phyloP scores from a whole-genome alignment of 2,888 invertebrate genomes.

The Mythimna impura region DNA sequence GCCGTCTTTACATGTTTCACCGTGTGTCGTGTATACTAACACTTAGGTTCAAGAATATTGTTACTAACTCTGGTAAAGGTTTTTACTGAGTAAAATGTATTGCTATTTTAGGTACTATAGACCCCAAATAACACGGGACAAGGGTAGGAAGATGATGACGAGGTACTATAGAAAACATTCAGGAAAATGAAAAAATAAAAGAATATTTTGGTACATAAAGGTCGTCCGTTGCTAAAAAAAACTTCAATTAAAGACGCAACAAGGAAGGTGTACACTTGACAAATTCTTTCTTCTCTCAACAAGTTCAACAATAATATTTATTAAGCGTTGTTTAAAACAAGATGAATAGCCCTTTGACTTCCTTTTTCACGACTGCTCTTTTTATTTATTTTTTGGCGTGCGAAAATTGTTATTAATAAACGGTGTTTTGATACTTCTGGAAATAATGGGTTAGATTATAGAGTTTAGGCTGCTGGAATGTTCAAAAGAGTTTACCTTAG shows the following conservation, averaged over 20 bases:
- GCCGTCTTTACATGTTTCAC: too few species aligned
- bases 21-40: too few species aligned
- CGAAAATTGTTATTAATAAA: neutral
- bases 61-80: too few species aligned
- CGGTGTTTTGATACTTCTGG: neutral
- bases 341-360: constrained; percentile 35
- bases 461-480: neutral
- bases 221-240: neutral
- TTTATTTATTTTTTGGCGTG: neutral
- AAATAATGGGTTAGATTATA: neutral
- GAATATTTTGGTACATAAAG: neutral
- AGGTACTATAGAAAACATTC: too few species aligned
- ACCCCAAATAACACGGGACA: too few species aligned
- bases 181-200: too few species aligned
- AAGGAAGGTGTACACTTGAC: constrained; percentile 17
- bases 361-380: constrained; percentile 24
- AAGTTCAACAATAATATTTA: constrained; percentile 33
- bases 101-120: too few species aligned
- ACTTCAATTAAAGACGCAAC: constrained; percentile 21
- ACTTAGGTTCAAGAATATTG: too few species aligned
- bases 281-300: constrained; percentile 15
- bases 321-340: constrained; percentile 44
- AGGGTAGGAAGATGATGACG: too few species aligned
- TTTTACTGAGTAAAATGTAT: too few species aligned
- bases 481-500: too few species aligned